These are phyloP conservation scores for Larimichthys polyactis DNA, from an alignment of 2,113 vertebrate species.

Conservation along the genomic window DNA sequence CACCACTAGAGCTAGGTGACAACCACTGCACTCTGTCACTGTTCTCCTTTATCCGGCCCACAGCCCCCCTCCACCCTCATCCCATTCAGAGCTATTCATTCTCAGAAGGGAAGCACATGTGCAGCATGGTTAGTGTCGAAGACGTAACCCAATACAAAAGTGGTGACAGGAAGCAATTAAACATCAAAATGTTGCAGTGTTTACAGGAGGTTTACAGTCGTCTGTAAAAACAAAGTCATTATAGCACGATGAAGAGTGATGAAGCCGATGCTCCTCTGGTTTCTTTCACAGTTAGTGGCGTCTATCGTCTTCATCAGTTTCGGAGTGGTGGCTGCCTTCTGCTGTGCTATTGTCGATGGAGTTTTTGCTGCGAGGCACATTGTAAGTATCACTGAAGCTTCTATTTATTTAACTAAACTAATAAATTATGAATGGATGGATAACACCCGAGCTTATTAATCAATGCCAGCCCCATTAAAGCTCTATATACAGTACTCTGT, in stretches of 20 bases:
- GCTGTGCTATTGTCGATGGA: slow-evolving; percentile 97
- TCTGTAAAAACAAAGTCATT: not conserved
- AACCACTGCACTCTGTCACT: slow-evolving; percentile 27
- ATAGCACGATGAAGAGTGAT: slow-evolving; percentile 6
- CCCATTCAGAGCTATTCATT: slow-evolving; percentile 14
- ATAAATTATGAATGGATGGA: slow-evolving; percentile 29
- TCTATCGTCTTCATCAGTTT: slow-evolving; percentile 99
- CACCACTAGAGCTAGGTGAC: slow-evolving; percentile 33
- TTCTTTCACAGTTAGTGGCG: slow-evolving; percentile 90
- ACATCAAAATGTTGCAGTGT: not conserved
- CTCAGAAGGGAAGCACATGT: not conserved
- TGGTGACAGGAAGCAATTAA: slow-evolving; percentile 3
- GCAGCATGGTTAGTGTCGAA: not conserved
- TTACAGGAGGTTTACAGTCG: not conserved
- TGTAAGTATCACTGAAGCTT: slow-evolving; percentile 86
- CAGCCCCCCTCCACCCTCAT: not conserved
- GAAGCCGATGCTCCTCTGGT: slow-evolving; percentile 21
- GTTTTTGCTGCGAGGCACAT: slow-evolving; percentile 98
- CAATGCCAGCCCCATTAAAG: slow-evolving; percentile 22
- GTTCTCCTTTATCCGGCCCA: not conserved
- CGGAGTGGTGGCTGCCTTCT: slow-evolving; percentile 97
- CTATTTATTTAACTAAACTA: slow-evolving; percentile 2
- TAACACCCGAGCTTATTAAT: slow-evolving; percentile 29
- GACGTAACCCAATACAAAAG: not conserved
- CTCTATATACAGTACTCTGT: slow-evolving; percentile 3